Percentiles rank a stretch among this genome's conserved stretches.
Conservation (phyloP, 2,113 vertebrate species). For the Psettodes erumei region DNA sequence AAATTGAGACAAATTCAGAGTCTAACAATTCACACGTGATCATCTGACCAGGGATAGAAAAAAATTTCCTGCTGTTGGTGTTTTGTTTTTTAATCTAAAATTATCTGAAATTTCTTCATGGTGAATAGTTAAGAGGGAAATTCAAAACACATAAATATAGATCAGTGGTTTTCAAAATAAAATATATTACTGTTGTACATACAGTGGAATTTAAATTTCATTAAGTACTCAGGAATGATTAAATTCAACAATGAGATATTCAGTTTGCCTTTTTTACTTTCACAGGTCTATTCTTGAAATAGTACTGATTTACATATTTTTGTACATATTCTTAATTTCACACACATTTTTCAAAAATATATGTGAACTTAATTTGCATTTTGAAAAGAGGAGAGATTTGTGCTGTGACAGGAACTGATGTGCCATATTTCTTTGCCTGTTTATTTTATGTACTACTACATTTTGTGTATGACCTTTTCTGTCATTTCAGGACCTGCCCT, state of each 20-base stretch:
- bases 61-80: too few relatives aligned
- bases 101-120: neutral
- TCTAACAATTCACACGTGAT: too few relatives aligned
- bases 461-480: neutral
- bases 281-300: too few relatives aligned
- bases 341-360: neutral
- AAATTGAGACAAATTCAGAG: too few relatives aligned
- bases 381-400: neutral
- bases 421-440: neutral
- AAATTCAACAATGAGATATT: neutral
- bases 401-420: neutral
- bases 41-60: too few relatives aligned
- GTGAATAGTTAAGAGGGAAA: too few relatives aligned
- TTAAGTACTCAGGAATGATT: neutral
- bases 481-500: neutral
- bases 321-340: neutral
- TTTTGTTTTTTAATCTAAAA: too few relatives aligned
- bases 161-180: neutral
- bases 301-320: neutral
- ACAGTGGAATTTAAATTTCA: neutral
- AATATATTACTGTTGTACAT: neutral
- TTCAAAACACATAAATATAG: neutral
- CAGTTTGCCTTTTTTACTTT: too few relatives aligned
- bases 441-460: neutral
- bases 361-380: neutral